Evolutionary conservation across 2,888 invertebrate species (phyloP).

Genomic region (Ceriagrion tenellum): DNA sequence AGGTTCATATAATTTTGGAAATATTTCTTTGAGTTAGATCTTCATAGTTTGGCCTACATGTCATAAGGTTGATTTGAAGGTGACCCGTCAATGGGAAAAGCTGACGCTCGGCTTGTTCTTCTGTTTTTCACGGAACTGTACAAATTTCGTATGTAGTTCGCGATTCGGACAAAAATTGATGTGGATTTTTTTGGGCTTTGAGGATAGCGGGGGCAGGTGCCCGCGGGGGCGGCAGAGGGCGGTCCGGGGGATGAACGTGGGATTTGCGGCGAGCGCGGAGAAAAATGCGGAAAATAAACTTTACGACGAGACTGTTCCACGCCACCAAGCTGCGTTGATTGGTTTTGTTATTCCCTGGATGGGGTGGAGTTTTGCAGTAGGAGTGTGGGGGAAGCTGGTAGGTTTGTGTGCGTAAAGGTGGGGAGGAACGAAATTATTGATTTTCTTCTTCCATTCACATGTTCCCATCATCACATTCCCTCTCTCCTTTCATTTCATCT

Average conservation of each 20-base stretch:
- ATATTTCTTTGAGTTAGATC: no score
- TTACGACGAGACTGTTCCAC: conserved; percentile 6
- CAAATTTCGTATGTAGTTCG: no score
- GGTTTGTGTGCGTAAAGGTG: not conserved
- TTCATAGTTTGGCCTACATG: no score
- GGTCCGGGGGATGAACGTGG: not conserved
- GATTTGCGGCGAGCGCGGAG: not conserved
- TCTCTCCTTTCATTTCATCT: not conserved
- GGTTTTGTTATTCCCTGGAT: conserved; percentile 49
- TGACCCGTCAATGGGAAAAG: no score
- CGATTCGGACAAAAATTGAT: not conserved
- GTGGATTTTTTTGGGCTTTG: not conserved
- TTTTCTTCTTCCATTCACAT: conserved; percentile 2
- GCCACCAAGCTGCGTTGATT: conserved; percentile 54
- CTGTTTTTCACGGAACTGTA: no score
- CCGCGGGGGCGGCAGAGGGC: not conserved
- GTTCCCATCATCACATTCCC: not conserved
- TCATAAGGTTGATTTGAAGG: no score
- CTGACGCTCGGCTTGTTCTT: no score
- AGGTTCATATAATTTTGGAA: no score
- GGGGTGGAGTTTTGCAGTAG: not conserved
- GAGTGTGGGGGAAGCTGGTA: not conserved
- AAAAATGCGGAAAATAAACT: conserved; percentile 44
- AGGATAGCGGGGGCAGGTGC: not conserved
- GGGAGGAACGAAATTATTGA: not conserved